Percentiles rank a stretch among this genome's conserved stretches.
phyloP scores from a whole-genome alignment of 2,888 invertebrate species.

The Malachius bipustulatus region DNA sequence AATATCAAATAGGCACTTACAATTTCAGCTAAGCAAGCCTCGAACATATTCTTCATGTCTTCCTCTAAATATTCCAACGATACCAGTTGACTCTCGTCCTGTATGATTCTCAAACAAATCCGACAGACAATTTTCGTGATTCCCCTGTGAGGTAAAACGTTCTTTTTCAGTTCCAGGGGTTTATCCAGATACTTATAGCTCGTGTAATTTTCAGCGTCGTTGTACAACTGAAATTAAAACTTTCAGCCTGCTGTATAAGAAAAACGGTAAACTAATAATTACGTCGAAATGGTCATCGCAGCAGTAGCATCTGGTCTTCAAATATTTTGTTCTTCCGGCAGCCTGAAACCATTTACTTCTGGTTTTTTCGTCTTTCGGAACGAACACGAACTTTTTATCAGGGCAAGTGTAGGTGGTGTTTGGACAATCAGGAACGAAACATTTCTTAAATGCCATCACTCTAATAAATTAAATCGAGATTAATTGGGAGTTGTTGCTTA shows the following conservation, averaged over 20 bases:
- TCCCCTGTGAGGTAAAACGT: neutral
- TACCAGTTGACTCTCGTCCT: no score
- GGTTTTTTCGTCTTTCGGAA: constrained; percentile 3
- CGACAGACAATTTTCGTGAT: neutral
- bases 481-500: no score
- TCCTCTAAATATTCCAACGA: no score
- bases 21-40: no score
- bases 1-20: no score
- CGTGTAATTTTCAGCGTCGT: constrained; percentile 1
- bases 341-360: constrained; percentile 3
- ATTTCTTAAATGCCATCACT: neutral
- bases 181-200: neutral
- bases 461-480: no score
- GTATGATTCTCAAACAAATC: neutral
- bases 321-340: neutral
- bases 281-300: constrained; percentile 2
- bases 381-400: neutral
- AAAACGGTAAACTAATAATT: neutral
- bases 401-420: neutral
- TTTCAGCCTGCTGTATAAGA: neutral
- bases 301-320: neutral
- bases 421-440: neutral
- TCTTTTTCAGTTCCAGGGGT: neutral
- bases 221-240: neutral
- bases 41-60: no score